phyloP scores from a whole-genome alignment of 92 coral and sea anemone genomes.

The Ricordea florida region DNA sequence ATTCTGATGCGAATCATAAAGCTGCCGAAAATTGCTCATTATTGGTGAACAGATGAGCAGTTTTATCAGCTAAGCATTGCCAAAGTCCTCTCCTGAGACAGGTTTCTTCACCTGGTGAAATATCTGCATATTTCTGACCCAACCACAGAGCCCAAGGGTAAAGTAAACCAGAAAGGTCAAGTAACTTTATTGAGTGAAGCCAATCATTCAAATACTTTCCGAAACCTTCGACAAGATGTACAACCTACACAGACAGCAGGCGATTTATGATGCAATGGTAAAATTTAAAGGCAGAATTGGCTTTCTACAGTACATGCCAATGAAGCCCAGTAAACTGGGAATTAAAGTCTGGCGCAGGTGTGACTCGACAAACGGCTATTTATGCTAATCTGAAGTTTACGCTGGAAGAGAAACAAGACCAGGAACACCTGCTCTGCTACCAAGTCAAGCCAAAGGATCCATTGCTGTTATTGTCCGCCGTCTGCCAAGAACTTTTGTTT shows the following conservation, averaged over 20 bases:
- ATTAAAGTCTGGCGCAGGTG: slow-evolving; percentile 13
- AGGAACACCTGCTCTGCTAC: too few relatives aligned
- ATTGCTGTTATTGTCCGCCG: too few relatives aligned
- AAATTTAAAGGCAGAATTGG: slow-evolving; percentile 11
- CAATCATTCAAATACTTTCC: not conserved
- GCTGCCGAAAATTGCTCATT: not conserved
- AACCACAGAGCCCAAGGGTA: not conserved
- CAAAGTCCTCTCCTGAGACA: not conserved
- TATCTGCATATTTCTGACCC: not conserved
- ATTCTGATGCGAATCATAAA: not conserved
- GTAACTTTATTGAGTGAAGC: not conserved
- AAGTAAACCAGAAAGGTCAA: not conserved
- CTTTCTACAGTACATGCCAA: slow-evolving; percentile 18
- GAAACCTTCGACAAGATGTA: not conserved
- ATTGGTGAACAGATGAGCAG: not conserved
- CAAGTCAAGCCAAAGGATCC: too few relatives aligned
- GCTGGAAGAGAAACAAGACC: not conserved
- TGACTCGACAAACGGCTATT: not conserved
- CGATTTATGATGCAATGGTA: slow-evolving; percentile 23
- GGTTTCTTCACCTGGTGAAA: not conserved
- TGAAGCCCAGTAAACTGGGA: slow-evolving; percentile 20
- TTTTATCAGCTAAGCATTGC: not conserved
- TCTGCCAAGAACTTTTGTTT: too few relatives aligned
- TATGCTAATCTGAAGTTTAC: slow-evolving; percentile 23
- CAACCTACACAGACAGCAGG: not conserved